Evolutionary conservation across 2,797 vertebrate genomes (phyloP), one percentile per base, ranked within the genome.

Genomic region (Dermochelys coriacea): DNA sequence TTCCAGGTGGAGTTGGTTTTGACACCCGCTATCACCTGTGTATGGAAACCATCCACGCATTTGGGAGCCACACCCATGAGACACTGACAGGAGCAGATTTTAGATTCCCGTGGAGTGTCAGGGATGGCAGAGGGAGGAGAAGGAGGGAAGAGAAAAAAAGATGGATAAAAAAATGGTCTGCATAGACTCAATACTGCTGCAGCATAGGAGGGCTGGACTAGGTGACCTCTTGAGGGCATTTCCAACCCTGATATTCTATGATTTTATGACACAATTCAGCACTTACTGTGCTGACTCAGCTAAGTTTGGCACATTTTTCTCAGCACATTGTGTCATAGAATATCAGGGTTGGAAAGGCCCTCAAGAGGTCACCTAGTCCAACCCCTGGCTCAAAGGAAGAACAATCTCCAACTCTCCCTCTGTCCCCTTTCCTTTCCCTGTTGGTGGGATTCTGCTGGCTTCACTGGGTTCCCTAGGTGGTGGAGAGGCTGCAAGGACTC

Each of bases 1-100:
- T 61, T 83, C 68, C 86, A 57, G 50, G 89, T 88, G 94, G 87
- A 83, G 57, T 75, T 82, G 80, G 27, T 77, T 51, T 80, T 95
- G 34, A 25, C 9, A 88, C 34, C 19, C 8, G 8, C 9, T 41
- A 1, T 0, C 41, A 57, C 47, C 14, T 54, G 74, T 23, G 83
- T 57, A 81, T 91, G 71, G 37, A 55, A 75, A 83, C 57, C 5
- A 71, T 19, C 91, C 34, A 9, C 16, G 34, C 34, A 52, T 47
- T 77, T 12, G 45, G 75, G 64, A 61, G 84, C 37, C 86, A 85
- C 81, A 83, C 12, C 45, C 0, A 0, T 7, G 31, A 64, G 54
- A 74, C 9, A 6, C 49, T n/a, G 80, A 49, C 41, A 52, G 84
- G 54, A 80, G 71, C 16, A 45, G 80, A 87, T 5, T 8, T 85